Base-by-base conservation (phyloP, 2,888 invertebrate species). In the Coelinius sp. region DNA sequence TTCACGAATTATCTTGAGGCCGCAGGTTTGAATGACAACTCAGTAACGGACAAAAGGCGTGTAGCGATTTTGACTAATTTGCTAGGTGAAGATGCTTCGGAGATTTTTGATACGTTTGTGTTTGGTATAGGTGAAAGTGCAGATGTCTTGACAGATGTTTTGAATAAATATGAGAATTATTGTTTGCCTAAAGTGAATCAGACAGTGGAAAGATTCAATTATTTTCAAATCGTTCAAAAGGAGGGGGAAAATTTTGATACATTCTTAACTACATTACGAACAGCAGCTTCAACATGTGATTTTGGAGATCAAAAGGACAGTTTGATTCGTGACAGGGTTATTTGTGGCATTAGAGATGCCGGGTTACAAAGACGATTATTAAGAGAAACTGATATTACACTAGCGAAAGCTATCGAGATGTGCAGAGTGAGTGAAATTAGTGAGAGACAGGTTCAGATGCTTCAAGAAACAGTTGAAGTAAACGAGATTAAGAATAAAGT, bases 181-280 rank as follows among this genome's bases (percentile, higher is more conserved):
- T 81, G 78, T 70, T 17, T 73, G 64, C 77, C 78, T 3, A 78
- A 77, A 72, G 71, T 77, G 68, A 80, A 79, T 69, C 3, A 75
- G 3, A 65, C 74, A 0, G 76, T 74, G 52, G 77, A 78, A 56
- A 63, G 78, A 27, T 75, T 76, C 52, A 67, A 78, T 67, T 79
- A 79, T n/a, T 79, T 80, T 79, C 7, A 80, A 76, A 3, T 75
- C 76, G 25, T 46, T 78, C 3, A 78, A 75, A 67, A 75, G 76
- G 27, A 68, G 70, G 52, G 81, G 73, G 1, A 70, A 70, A 68
- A 75, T 77, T 38, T 79, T 44, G 44, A 44, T 4, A 14, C 44
- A n/a, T 44, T 44, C 12, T 5, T 44, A 14, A 44, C 44, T 5
- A 44, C n/a, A 44, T 14, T 44, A 1, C n/a, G 5, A 44, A 44